These are phyloP conservation scores for Elephas maximus DNA, from an alignment of 2,113 vertebrate genomes.

Conservation along the genomic window DNA sequence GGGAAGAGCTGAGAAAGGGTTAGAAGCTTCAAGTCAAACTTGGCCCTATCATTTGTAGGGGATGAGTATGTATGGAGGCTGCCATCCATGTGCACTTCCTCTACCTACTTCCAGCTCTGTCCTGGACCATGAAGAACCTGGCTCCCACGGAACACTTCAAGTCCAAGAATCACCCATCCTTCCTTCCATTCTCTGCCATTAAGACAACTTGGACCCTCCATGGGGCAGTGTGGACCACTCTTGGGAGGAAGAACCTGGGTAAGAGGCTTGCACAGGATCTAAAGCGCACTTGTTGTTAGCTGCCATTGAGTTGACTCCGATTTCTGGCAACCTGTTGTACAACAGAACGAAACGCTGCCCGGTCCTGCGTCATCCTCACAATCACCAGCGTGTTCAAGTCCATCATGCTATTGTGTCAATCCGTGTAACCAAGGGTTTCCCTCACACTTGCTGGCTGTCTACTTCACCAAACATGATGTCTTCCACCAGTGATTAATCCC, in stretches of 20 bases:
- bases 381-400: neutral
- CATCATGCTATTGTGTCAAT: neutral
- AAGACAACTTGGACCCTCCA: accelerated
- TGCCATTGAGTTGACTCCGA: neutral
- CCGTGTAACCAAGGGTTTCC: neutral
- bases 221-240: neutral
- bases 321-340: neutral
- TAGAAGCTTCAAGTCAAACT: neutral
- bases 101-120: neutral
- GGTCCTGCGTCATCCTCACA: neutral
- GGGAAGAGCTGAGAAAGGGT: neutral
- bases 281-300: neutral
- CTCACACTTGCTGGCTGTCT: neutral
- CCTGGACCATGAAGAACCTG: neutral
- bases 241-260: accelerated
- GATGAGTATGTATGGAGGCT: neutral
- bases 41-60: accelerated
- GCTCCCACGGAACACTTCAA: neutral
- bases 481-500: neutral
- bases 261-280: neutral
- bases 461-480: neutral
- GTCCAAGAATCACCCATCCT: neutral
- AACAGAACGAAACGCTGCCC: neutral
- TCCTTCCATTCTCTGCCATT: no score
- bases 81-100: neutral